A percentile compares a stretch with the other conserved stretches of the same genome.
Evolutionary conservation across 1,140 invertebrate genomes (phyloP).

Genomic region (Bombus pyrosoma): DNA sequence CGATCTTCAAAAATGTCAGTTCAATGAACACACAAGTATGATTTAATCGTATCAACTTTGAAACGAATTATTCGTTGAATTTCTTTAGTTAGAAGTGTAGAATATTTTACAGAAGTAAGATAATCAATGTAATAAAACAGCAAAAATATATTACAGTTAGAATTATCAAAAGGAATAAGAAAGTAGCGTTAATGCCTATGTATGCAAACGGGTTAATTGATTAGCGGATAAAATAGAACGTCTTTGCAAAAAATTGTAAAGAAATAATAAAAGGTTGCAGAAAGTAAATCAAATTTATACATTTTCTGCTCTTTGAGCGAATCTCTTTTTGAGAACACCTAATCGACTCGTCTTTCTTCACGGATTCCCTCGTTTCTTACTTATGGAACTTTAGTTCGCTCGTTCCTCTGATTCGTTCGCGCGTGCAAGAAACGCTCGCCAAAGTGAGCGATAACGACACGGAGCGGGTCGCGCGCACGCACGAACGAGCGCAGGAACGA

Average conservation of each 20-base stretch:
- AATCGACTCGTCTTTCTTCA: neutral
- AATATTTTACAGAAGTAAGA: no score
- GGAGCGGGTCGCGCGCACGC: neutral
- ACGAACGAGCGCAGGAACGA: constrained; percentile 19
- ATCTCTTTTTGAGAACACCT: neutral
- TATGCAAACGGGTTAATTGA: no score
- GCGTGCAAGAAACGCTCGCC: constrained; percentile 8
- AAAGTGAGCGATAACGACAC: constrained; percentile 11
- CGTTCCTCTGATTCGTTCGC: neutral
- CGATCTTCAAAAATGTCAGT: no score
- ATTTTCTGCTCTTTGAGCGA: neutral
- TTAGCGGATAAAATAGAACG: neutral
- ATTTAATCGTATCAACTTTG: no score
- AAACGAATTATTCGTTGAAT: no score
- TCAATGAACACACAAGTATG: no score
- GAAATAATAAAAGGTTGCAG: neutral
- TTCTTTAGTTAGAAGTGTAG: no score
- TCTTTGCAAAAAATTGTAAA: neutral
- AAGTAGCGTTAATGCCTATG: no score
- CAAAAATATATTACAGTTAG: no score
- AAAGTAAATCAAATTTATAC: neutral
- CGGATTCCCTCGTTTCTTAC: neutral
- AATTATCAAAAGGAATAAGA: no score
- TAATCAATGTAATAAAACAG: no score
- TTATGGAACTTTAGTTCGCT: no score